These are phyloP conservation scores for Rhagoletis pomonella DNA, from an alignment of 1,140 invertebrate species.

Conservation along the genomic window DNA sequence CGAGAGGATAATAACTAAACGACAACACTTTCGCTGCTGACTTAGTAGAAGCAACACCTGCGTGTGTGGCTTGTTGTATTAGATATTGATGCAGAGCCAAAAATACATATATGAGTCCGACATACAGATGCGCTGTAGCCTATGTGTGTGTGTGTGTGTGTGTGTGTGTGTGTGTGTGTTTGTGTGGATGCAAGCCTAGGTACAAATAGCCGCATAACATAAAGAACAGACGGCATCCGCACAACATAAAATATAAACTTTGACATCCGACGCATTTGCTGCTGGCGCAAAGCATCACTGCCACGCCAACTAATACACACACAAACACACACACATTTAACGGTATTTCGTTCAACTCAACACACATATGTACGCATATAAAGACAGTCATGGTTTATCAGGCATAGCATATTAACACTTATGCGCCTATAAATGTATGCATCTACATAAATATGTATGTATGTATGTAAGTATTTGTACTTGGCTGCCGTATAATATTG, in stretches of 20 bases:
- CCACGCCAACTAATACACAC: background rate
- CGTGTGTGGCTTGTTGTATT: too few species aligned
- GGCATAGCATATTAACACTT: constrained; percentile 14
- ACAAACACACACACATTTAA: background rate
- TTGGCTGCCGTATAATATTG: constrained; percentile 26
- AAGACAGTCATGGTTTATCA: background rate
- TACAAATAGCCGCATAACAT: constrained; percentile 27
- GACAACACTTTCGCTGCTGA: too few species aligned
- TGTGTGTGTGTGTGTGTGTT: background rate
- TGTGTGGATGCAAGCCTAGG: background rate
- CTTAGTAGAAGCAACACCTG: too few species aligned
- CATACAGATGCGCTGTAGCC: background rate
- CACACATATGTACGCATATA: background rate
- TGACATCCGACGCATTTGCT: constrained; percentile 36
- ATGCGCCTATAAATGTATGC: background rate
- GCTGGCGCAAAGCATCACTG: background rate
- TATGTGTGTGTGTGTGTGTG: too few species aligned
- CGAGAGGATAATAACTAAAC: too few species aligned
- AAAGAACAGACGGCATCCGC: constrained; percentile 16
- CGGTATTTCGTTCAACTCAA: background rate
- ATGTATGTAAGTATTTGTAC: background rate
- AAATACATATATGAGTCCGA: background rate
- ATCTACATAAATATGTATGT: background rate
- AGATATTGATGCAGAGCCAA: background rate
- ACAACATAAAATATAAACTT: constrained; percentile 52